Conservation (phyloP, 2,113 vertebrate species). For the Origma solitaria region DNA sequence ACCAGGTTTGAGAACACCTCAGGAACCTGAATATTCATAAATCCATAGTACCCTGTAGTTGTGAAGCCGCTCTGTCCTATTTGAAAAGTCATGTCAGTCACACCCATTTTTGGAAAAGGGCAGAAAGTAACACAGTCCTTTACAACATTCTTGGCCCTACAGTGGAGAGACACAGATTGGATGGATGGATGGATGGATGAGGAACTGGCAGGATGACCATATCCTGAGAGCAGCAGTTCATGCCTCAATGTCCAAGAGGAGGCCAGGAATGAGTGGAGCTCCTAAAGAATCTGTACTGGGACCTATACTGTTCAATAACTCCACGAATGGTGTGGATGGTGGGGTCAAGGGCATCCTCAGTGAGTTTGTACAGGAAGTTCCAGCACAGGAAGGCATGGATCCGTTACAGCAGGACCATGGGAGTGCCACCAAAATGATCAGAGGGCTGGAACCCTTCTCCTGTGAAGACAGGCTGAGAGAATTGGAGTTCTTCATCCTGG, state of each 20-base stretch:
- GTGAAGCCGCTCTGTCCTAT: not conserved
- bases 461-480: not conserved
- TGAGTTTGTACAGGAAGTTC: not conserved
- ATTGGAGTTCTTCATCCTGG: not conserved
- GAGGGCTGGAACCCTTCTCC: not conserved
- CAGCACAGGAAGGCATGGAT: not conserved
- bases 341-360: not conserved
- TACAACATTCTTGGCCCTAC: not conserved
- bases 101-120: not conserved
- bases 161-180: not conserved
- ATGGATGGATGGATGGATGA: not conserved
- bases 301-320: not conserved
- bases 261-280: too few relatives aligned
- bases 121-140: not conserved
- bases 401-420: rapidly evolving
- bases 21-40: not conserved
- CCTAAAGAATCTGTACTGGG: not conserved
- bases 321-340: too few relatives aligned
- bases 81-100: not conserved
- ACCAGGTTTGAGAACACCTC: not conserved
- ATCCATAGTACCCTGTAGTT: not conserved
- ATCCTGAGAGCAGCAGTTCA: not conserved
- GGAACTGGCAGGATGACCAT: not conserved
- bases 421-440: not conserved
- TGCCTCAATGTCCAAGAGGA: not conserved